phyloP scores from a whole-genome alignment of 2,888 invertebrate genomes.

The Melipona beecheii region DNA sequence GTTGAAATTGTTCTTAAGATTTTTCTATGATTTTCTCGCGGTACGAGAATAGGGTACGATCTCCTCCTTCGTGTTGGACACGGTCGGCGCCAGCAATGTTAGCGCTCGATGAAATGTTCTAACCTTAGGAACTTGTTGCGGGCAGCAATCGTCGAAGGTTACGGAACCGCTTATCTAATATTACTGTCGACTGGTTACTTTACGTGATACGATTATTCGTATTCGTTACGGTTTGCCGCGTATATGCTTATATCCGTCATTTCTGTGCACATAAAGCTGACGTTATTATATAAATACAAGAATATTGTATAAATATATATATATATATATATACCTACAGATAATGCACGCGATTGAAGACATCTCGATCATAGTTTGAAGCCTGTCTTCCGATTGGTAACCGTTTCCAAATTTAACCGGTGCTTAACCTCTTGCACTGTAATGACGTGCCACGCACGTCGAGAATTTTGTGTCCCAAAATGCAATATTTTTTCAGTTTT shows the following conservation, averaged over 20 bases:
- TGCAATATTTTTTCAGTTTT: too few species aligned
- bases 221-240: conserved; percentile 20
- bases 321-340: conserved; percentile 51
- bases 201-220: conserved; percentile 28
- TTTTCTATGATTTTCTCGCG: conserved; percentile 4
- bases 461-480: too few species aligned
- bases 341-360: conserved; percentile 56
- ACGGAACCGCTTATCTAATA: conserved; percentile 40
- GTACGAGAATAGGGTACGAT: neutral
- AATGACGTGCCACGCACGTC: too few species aligned
- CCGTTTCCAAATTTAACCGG: conserved; percentile 22
- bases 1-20: neutral
- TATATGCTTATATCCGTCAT: conserved; percentile 30
- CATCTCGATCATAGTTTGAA: conserved; percentile 58
- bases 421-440: conserved; percentile 13
- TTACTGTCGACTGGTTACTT: conserved; percentile 41
- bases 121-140: neutral
- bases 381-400: conserved; percentile 51
- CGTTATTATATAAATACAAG: conserved; percentile 69
- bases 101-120: neutral
- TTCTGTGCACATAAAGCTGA: conserved; percentile 56
- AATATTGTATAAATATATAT: neutral
- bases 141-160: conserved; percentile 37
- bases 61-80: neutral
- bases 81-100: neutral